Base-by-base conservation (phyloP, 2,113 vertebrate species). In the Oncorhynchus gorbuscha region DNA sequence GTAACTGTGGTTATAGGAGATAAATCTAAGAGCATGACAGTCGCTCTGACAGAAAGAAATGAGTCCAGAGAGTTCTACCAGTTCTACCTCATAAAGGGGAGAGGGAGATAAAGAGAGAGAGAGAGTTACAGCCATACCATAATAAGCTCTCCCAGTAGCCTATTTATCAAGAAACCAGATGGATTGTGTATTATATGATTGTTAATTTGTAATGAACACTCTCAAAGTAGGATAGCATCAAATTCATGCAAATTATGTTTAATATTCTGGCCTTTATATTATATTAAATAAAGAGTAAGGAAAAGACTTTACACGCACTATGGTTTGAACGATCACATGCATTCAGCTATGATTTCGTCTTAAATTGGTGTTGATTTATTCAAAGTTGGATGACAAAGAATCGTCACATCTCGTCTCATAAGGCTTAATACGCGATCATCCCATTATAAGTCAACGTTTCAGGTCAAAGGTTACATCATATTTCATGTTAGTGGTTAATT, bases 11-110 rank as follows among this genome's bases (percentile, higher is more conserved):
- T 71, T 72, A 45, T 11, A 61, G 64, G 76, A 86, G 78, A 77
- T 76, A 82, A 76, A 83, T 84, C 73, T 78, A 69, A 61, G 55
- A 74, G 62, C 70, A 61, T 82, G 79, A 81, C 72, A 81, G 76
- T 66, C 22, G 22, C 49, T 39, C 45, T 78, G 71, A 78, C 77
- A 75, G 75, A 62, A 73, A 77, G 65, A 18, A 81, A 83, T 83
- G 74, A 68, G 79, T 69, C 74, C 59, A 16, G 72, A 79, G 65
- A 77, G 71, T 79, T 79, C 48, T 28, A 49, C 61, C 72, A 35
- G 35, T 7, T 35, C 35, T 35, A 35, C 6, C 35, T 77, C 76
- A 24, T 78, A 69, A 71, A 81, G 45, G 76, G n/a, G n/a, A 67
- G 48, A 76, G 74, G 39, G 22, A 45, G 32, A 35, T 35, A 35